phyloP scores from a whole-genome alignment of 2,113 vertebrate species.

The Gnathonemus echidnorhynchus region DNA sequence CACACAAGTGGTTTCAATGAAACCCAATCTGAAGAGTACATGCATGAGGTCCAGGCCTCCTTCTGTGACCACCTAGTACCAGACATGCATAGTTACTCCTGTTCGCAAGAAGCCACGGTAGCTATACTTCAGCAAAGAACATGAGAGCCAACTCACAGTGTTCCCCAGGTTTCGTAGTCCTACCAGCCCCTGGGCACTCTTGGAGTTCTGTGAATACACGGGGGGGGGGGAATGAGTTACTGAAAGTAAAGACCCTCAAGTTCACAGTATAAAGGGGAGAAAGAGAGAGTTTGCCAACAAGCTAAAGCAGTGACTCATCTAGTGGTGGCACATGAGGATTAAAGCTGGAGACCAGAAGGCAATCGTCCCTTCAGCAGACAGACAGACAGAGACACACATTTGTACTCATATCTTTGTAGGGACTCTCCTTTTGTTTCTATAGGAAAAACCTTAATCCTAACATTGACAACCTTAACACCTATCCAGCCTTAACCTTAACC shows the following conservation, averaged over 20 bases:
- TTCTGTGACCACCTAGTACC: neutral
- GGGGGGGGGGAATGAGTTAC: slow-evolving; percentile 13
- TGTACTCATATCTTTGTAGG: neutral
- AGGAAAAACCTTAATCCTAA: neutral
- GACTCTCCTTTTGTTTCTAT: neutral
- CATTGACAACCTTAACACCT: neutral
- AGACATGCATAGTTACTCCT: neutral
- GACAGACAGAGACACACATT: neutral
- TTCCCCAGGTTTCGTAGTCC: slow-evolving; percentile 91
- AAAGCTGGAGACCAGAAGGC: neutral
- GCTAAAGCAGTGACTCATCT: neutral
- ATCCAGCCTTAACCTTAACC: neutral
- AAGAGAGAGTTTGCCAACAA: neutral
- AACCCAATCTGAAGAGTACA: neutral
- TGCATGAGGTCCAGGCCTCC: neutral
- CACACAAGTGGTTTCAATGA: neutral
- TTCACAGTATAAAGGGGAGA: neutral
- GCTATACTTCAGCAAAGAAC: neutral
- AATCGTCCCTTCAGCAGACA: neutral
- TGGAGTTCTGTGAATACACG: slow-evolving; percentile 68
- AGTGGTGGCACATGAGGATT: neutral
- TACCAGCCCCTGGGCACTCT: slow-evolving; percentile 81
- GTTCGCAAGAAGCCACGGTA: neutral
- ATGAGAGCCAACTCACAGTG: slow-evolving; percentile 69
- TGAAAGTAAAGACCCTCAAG: neutral